Evolutionary conservation across 2,888 invertebrate species (phyloP).

Genomic region (Auanema freiburgensis): DNA sequence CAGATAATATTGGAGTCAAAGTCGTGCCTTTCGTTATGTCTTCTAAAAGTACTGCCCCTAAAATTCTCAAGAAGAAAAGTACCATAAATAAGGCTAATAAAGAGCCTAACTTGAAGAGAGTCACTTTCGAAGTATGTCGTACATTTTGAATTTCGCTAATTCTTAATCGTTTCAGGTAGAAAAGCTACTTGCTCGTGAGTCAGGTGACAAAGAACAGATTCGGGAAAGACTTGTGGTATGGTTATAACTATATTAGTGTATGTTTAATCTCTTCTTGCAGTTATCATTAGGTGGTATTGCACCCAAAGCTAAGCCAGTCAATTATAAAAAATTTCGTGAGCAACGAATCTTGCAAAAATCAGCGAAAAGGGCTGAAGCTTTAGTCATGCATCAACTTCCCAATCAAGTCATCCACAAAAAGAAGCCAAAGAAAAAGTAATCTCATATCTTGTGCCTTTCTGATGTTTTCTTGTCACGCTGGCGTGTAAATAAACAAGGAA

Average conservation of each 20-base stretch:
- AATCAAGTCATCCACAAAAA: constrained; percentile 18
- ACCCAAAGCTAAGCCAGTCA: constrained; percentile 32
- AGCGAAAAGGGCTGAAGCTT: background rate
- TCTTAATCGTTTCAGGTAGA: constrained; percentile 31
- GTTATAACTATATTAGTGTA: constrained; percentile 8
- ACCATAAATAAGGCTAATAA: constrained; percentile 31
- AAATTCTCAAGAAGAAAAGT: constrained; percentile 49
- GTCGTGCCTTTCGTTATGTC: constrained; percentile 18
- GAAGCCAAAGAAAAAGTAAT: constrained; percentile 16
- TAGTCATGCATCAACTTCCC: background rate
- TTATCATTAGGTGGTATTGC: constrained; percentile 43
- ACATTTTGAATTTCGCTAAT: constrained; percentile 1
- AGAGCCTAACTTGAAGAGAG: constrained; percentile 41
- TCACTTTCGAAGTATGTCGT: constrained; percentile 41
- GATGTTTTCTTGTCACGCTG: constrained; percentile 2
- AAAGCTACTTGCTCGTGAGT: constrained; percentile 35
- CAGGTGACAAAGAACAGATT: constrained; percentile 31
- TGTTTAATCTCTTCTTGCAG: constrained; percentile 15
- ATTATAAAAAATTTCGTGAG: constrained; percentile 46
- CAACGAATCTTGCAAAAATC: constrained; percentile 10
- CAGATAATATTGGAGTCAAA: constrained; percentile 12
- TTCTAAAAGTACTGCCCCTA: constrained; percentile 31
- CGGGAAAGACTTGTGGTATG: constrained; percentile 35
- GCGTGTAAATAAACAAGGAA: background rate
- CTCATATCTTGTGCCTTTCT: too few species aligned